These are phyloP conservation scores for Nerophis lumbriciformis DNA, from an alignment of 2,113 vertebrate genomes.

Conservation along the genomic window DNA sequence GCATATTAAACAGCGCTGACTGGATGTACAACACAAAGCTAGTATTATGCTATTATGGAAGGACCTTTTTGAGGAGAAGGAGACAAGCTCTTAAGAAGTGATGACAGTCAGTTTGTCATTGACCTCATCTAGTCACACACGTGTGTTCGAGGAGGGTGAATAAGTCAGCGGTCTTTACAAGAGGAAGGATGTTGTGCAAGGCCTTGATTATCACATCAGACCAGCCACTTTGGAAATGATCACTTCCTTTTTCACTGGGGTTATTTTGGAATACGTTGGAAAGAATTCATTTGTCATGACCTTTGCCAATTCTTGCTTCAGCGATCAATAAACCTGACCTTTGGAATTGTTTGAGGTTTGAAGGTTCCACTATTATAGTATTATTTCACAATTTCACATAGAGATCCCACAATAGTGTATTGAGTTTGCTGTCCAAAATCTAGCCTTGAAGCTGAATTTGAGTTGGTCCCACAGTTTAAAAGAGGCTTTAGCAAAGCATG, in stretches of 20 bases:
- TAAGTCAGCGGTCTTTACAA: neutral
- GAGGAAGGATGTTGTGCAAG: constrained; percentile 18
- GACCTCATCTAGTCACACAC: neutral
- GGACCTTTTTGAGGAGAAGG: neutral
- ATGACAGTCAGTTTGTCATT: constrained; percentile 39
- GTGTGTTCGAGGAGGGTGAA: neutral
- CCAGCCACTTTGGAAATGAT: neutral
- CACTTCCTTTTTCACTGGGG: neutral
- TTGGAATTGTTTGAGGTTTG: too few species aligned
- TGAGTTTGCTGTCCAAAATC: too few species aligned
- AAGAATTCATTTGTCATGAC: neutral
- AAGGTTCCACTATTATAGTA: too few species aligned
- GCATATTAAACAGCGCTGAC: neutral
- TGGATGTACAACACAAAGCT: neutral
- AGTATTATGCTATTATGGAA: neutral
- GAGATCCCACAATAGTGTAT: too few species aligned
- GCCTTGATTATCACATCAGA: neutral
- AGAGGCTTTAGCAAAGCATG: too few species aligned
- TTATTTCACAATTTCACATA: too few species aligned
- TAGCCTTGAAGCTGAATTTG: too few species aligned
- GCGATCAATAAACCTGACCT: too few species aligned
- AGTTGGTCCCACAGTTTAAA: too few species aligned
- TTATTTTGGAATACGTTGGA: neutral
- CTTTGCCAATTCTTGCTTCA: too few species aligned
- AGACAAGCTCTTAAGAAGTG: neutral